phyloP scores from a whole-genome alignment of 2,797 vertebrate species.

The Urocyon cinereoargenteus region DNA sequence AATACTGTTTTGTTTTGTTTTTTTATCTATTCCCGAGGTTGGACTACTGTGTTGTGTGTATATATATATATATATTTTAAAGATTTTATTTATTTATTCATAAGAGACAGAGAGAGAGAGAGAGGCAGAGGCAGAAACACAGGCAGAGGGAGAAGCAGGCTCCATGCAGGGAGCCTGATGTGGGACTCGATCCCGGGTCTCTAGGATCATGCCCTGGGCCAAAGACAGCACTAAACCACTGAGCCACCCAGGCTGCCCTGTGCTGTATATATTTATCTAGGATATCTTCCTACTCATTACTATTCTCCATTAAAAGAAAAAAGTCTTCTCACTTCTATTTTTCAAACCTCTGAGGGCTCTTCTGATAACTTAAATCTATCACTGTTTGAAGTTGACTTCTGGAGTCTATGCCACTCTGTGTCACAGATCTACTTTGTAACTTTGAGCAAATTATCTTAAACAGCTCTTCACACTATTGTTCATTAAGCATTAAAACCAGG shows the following conservation, averaged over 20 bases:
- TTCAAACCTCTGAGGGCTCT: neutral
- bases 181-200: no score
- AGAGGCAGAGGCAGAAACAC: no score
- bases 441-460: constrained; percentile 18
- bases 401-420: neutral
- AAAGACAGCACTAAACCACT: no score
- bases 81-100: no score
- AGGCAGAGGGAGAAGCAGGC: no score
- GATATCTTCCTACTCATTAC: neutral
- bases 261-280: neutral
- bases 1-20: neutral
- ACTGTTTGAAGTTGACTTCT: neutral
- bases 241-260: no score
- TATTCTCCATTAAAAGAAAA: neutral
- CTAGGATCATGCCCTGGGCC: no score
- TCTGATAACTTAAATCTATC: constrained; percentile 13
- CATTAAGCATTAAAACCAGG: neutral
- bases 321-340: neutral
- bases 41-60: neutral
- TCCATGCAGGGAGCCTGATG: no score
- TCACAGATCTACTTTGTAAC: constrained; percentile 33
- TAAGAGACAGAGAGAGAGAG: no score
- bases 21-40: neutral
- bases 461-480: neutral
- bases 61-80: no score